Base-by-base conservation (phyloP, 2,888 invertebrate species). In the Phorcus lineatus region DNA sequence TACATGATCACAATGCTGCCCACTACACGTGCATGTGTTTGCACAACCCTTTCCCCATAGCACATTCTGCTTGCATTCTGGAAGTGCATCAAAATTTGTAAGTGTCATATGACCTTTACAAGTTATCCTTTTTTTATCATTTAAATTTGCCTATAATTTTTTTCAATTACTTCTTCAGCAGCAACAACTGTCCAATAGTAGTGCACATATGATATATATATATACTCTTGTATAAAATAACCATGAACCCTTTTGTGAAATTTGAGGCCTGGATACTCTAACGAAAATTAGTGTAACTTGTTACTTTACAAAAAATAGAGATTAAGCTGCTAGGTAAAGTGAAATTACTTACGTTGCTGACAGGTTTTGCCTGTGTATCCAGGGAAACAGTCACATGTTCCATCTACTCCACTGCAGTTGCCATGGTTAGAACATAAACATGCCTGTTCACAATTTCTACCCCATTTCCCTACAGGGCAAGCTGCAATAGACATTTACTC, bases 391-490 rank as follows among this genome's bases (percentile, higher is more conserved):
- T 84, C 84, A 84, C 92, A 92, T 0, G 54, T 75, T 6, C 92
- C 92, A 31, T 84, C 87, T 74, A 88, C 81, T 7, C 87, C 87
- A 82, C 90, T 85, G 87, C 92, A 92, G 19, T 81, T 84, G 22
- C 90, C 89, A 78, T 86, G 81, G 57, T 87, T 83, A 22, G 82
- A 81, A 85, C 92, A 92, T 40, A 86, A 67, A 85, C 92, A 92
- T 3, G 80, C 80, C 67, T 88, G 85, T 0, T 82, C 79, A 79
- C 92, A 92, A 19, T 85, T 83, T 57, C 78, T 80, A 9, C 92
- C 92, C 87, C 87, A 92, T 28, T 53, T 82, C 3, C 90, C 90
- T 22, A 75, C 28, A 3, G 83, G 79, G 82, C 92, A 92, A 4
- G 80, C 92, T 92, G 83, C n/a, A 85, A 83, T 78, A 3, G 24